These are phyloP conservation scores for Diuraphis noxia DNA, from an alignment of 1,140 invertebrate genomes.

Conservation along the genomic window DNA sequence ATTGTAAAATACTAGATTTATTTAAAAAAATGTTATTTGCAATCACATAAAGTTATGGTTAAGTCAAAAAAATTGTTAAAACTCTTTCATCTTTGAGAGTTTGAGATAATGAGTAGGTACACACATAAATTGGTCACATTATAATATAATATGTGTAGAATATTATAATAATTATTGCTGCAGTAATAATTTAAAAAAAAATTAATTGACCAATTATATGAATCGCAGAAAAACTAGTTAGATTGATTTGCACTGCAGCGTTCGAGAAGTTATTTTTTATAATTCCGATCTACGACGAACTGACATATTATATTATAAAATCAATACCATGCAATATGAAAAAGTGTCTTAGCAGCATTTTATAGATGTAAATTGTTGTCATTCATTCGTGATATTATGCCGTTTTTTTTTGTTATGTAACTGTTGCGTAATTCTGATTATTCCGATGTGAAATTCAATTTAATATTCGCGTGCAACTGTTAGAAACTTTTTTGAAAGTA, in stretches of 20 bases:
- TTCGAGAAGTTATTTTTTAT: not conserved
- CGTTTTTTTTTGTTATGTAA: constrained; percentile 20
- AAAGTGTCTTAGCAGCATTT: not conserved
- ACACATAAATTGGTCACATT: not conserved
- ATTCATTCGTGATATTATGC: constrained; percentile 23
- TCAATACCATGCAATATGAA: not conserved
- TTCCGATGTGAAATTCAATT: constrained; percentile 37
- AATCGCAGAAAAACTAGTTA: not conserved
- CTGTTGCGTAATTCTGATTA: constrained; percentile 31
- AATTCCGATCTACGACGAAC: not conserved
- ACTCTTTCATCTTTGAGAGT: too few relatives aligned
- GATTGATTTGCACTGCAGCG: not conserved
- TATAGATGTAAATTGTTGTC: not conserved
- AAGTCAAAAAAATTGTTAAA: not conserved
- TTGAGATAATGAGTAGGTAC: not conserved
- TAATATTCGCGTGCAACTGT: constrained; percentile 40
- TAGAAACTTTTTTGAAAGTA: constrained; percentile 37
- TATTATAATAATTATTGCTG: not conserved
- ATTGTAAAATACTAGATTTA: too few relatives aligned
- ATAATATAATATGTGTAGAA: not conserved
- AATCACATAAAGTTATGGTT: not conserved
- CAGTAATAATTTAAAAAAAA: not conserved
- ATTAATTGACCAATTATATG: not conserved
- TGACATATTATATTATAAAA: not conserved
- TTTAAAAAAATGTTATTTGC: not conserved